Percentiles rank a stretch among this genome's conserved stretches.
phyloP scores from a whole-genome alignment of 2,113 vertebrate genomes.

The Callipepla californica region DNA sequence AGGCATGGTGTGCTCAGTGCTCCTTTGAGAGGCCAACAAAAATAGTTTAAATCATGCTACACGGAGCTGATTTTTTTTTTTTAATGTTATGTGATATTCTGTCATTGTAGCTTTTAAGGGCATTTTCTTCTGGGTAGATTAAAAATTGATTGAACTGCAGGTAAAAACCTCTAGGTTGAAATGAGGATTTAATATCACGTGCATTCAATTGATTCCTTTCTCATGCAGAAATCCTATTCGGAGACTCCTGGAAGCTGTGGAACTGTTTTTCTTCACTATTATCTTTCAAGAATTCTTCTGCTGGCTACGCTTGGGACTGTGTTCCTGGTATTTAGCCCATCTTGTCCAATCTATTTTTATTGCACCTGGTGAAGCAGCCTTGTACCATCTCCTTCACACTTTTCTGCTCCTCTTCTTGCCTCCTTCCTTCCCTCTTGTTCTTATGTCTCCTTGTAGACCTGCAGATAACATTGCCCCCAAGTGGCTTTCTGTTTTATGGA shows the following conservation, averaged over 20 bases:
- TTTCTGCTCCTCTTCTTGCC: not conserved
- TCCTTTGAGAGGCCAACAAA: not conserved
- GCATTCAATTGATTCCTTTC: not conserved
- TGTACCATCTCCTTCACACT: not conserved
- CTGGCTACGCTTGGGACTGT: not conserved
- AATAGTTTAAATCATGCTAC: not conserved
- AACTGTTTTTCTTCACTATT: not conserved
- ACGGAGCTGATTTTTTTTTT: not conserved
- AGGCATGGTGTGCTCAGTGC: accelerated
- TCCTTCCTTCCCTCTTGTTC: not conserved
- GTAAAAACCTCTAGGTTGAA: not conserved
- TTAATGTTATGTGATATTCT: not conserved
- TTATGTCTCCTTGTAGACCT: not conserved
- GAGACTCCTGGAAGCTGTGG: not conserved
- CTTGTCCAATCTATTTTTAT: not conserved
- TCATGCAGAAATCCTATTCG: not conserved
- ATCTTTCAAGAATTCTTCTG: not conserved
- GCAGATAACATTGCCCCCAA: accelerated
- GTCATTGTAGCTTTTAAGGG: not conserved
- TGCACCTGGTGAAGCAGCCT: not conserved
- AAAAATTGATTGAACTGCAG: not conserved
- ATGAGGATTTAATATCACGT: not conserved
- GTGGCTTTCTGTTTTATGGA: not conserved
- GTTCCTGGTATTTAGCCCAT: not conserved
- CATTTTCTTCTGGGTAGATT: not conserved